These are phyloP conservation scores for Drosophila sucinea DNA, from an alignment of 1,140 invertebrate genomes.

Conservation along the genomic window DNA sequence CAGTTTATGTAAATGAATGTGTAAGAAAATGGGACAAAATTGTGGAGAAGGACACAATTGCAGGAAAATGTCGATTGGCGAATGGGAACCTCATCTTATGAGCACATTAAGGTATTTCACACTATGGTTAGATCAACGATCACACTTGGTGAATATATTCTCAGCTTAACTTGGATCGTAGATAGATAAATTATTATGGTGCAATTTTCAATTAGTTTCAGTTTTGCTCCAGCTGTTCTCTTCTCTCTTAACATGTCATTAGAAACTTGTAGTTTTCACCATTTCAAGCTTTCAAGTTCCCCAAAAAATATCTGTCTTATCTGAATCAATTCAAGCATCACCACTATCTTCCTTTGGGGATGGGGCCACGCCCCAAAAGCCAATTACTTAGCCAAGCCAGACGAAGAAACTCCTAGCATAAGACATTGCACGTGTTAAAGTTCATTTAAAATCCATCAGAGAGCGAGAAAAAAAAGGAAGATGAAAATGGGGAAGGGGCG, in stretches of 20 bases:
- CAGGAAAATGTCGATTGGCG: background rate
- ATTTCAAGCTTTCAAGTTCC: background rate
- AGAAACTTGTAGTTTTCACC: background rate
- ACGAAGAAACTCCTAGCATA: constrained; percentile 14
- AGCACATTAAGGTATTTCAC: too few species aligned
- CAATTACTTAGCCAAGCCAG: constrained; percentile 70
- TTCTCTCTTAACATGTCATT: background rate
- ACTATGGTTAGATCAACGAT: too few species aligned
- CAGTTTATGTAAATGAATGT: constrained; percentile 22
- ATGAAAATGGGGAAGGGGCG: background rate
- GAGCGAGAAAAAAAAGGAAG: constrained; percentile 21
- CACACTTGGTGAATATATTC: too few species aligned
- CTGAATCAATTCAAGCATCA: constrained; percentile 19
- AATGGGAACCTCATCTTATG: background rate
- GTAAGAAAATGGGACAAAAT: constrained; percentile 20
- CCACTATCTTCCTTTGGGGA: constrained; percentile 34
- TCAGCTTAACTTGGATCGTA: too few species aligned
- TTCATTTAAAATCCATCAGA: constrained; percentile 80
- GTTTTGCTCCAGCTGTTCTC: background rate
- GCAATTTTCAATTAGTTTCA: background rate
- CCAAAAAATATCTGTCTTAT: background rate
- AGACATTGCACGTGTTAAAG: constrained; percentile 74
- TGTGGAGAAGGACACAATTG: background rate
- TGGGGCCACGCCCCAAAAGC: constrained; percentile 45
- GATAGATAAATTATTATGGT: too few species aligned